Base-by-base conservation (phyloP, 2,888 invertebrate species). In the Clusia tigrina region DNA sequence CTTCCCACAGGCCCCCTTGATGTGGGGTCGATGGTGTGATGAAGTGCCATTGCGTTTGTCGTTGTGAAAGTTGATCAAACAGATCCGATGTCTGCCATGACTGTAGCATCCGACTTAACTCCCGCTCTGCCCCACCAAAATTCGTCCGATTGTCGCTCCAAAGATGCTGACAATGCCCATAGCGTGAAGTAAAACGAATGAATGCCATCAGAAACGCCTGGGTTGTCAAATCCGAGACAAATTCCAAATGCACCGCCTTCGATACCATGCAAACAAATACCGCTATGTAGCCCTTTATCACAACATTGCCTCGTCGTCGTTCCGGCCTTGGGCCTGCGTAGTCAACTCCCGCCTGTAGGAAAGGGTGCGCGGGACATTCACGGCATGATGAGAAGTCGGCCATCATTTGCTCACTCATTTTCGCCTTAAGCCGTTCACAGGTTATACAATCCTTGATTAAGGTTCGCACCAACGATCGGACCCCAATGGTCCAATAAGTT, bases 21-120 rank as follows among this genome's bases (percentile, higher is more conserved):
- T 65, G 58, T 12, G 62, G 62, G 17, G 65, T 54, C 12, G 56
- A 26, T 24, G 65, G 62, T 25, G 59, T 48, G 22, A 54, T 64
- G 20, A 64, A 64, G 42, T 63, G 67, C 78, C 78, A 79, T 57
- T 56, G 62, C 22, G 57, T 62, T 51, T 48, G 51, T 17, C 24
- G 32, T 18, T 5, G 9, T 57, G 57, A 22, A n/a, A 57, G 23
- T 23, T 57, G 57, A 2, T 57, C 57, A 25, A 46, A 57, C 2
- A 57, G 57, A 38, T 57, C 57, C 25, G 57, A 48, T 20, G 48
- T 48, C 22, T 48, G 2, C 48, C 48, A 48, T 18, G 51, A 48
- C 54, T 57, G 53, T 24, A 64, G 54, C 60, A 63, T 59, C 22
- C 20, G 56, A 9, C 55, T 56, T 9, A 63, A 15, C 25, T 63